Percentiles rank a stretch among this genome's conserved stretches.
phyloP scores from a whole-genome alignment of 1,140 invertebrate species.

The Hyphantria cunea region DNA sequence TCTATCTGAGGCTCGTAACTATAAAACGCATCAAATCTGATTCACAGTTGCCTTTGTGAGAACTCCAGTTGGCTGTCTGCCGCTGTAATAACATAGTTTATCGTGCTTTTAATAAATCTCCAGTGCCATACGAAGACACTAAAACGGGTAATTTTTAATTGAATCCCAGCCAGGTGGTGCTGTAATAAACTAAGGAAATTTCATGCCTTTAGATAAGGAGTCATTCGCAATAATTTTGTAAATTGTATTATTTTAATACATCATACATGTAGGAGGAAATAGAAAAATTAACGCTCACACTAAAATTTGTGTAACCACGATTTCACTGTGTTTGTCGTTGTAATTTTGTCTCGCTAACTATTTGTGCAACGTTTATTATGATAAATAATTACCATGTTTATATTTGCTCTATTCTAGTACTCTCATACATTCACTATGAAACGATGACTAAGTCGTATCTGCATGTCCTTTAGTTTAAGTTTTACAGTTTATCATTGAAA shows the following conservation, averaged over 20 bases:
- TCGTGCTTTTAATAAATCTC: conserved; percentile 57
- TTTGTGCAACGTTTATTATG: not conserved
- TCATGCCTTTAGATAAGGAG: conserved; percentile 37
- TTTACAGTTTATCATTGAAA: too few relatives aligned
- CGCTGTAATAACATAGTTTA: conserved; percentile 53
- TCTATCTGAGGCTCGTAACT: conserved; percentile 55
- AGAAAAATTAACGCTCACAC: conserved; percentile 19
- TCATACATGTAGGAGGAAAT: too few relatives aligned
- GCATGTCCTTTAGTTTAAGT: not conserved
- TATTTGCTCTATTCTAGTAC: too few relatives aligned
- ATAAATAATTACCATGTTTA: too few relatives aligned
- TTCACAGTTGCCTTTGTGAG: conserved; percentile 59
- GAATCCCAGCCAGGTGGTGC: conserved; percentile 59
- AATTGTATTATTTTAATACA: conserved; percentile 5
- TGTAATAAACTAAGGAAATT: conserved; percentile 55
- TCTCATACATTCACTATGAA: too few relatives aligned
- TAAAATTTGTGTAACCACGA: conserved; percentile 22
- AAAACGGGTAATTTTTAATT: conserved; percentile 67
- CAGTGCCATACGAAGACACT: conserved; percentile 44
- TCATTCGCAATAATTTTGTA: conserved; percentile 18
- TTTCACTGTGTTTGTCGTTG: conserved; percentile 7
- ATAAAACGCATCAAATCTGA: conserved; percentile 69
- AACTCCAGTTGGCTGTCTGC: conserved; percentile 46
- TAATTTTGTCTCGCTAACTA: conserved; percentile 19
- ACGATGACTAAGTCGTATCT: not conserved